Conservation (phyloP, 2,888 invertebrate genomes). For the Drosophila antonietae region DNA sequence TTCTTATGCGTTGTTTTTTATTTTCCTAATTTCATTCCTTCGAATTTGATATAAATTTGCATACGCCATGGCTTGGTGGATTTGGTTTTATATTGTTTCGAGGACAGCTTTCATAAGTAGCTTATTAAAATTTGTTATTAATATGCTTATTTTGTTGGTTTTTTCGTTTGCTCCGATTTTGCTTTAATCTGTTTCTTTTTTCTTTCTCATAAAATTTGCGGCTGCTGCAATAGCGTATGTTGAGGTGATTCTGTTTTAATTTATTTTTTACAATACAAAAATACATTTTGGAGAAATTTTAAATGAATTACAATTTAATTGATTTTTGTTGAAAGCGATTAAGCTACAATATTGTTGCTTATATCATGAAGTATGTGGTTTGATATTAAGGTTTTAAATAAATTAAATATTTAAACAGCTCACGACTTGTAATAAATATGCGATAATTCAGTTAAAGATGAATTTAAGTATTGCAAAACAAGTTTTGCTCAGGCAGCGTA, state of each 20-base stretch:
- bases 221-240: not conserved
- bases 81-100: not conserved
- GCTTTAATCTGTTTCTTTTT: not conserved
- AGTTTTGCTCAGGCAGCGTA: too few species aligned
- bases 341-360: too few species aligned
- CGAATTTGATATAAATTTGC: constrained; percentile 43
- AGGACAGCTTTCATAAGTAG: constrained; percentile 34
- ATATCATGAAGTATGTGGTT: too few species aligned
- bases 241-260: not conserved
- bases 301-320: not conserved
- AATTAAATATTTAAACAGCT: too few species aligned
- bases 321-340: not conserved
- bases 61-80: constrained; percentile 14
- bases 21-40: constrained; percentile 54
- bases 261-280: not conserved
- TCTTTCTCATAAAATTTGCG: not conserved
- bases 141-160: constrained; percentile 14
- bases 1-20: constrained; percentile 29
- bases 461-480: too few species aligned
- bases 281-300: not conserved
- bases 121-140: constrained; percentile 46
- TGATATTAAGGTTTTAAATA: too few species aligned
- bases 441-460: too few species aligned
- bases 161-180: not conserved
- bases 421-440: too few species aligned